Evolutionary conservation across 2,888 invertebrate genomes (phyloP).

Genomic region (Endotricha flammealis): DNA sequence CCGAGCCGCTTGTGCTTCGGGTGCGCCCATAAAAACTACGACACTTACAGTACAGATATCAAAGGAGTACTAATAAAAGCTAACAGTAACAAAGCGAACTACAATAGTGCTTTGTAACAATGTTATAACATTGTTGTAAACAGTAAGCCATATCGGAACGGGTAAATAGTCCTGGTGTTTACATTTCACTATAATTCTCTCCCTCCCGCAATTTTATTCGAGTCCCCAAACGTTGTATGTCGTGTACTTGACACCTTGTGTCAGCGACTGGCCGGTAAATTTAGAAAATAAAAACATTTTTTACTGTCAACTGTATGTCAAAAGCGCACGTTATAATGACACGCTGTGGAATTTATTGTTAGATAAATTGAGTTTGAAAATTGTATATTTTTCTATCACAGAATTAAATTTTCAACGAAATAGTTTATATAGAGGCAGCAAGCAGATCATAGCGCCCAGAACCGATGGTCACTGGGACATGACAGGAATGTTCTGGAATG

Average conservation of each 20-base stretch:
- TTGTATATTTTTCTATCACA: too few species aligned
- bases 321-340: too few species aligned
- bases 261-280: too few species aligned
- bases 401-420: too few species aligned
- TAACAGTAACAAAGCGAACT: conserved; percentile 49
- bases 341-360: too few species aligned
- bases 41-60: conserved; percentile 52
- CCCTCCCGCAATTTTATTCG: conserved; percentile 7
- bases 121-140: conserved; percentile 32
- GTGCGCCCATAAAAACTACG: conserved; percentile 52
- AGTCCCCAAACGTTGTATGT: conserved; percentile 2
- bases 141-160: conserved; percentile 9
- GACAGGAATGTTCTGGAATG: too few species aligned
- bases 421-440: too few species aligned
- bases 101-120: conserved; percentile 39
- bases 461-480: too few species aligned
- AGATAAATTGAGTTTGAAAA: too few species aligned
- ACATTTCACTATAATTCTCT: conserved; percentile 5
- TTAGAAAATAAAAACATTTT: too few species aligned
- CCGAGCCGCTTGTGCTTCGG: conserved; percentile 34
- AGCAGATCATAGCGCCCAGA: too few species aligned
- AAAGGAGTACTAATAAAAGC: conserved; percentile 60
- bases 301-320: too few species aligned
- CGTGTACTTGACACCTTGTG: background rate
- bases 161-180: conserved; percentile 6